Conservation (phyloP, 2,113 vertebrate species). For the Aphyosemion australe region DNA sequence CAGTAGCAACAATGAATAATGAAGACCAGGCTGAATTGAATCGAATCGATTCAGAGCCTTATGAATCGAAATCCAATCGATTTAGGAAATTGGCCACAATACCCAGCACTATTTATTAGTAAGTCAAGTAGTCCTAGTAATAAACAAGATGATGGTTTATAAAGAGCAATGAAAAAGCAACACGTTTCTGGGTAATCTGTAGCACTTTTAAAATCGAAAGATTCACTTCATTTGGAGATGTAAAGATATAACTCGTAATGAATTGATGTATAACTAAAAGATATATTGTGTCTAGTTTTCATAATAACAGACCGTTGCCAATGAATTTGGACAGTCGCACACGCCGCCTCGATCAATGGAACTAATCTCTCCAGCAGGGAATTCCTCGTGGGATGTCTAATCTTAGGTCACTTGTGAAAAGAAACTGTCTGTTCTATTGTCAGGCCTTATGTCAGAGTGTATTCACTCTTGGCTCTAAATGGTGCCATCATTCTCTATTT, state of each 20-base stretch:
- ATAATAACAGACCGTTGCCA: constrained; percentile 3
- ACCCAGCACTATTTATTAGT: too few relatives aligned
- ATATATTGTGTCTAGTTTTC: background rate
- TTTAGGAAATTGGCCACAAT: too few relatives aligned
- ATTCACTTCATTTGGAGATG: background rate
- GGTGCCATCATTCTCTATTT: constrained; percentile 63
- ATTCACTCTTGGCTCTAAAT: constrained; percentile 62
- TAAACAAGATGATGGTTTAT: background rate
- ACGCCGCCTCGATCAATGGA: constrained; percentile 25
- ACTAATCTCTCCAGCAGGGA: constrained; percentile 57
- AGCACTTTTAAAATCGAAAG: background rate
- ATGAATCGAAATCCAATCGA: too few relatives aligned
- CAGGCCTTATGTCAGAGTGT: constrained; percentile 51
- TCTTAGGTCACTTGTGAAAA: constrained; percentile 52
- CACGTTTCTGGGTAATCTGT: background rate
- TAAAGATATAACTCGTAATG: background rate
- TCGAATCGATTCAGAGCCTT: too few relatives aligned
- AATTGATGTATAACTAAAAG: background rate
- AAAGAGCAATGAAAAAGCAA: background rate
- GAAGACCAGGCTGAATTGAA: too few relatives aligned
- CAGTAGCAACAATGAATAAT: too few relatives aligned
- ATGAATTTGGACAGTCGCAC: background rate
- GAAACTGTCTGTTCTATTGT: constrained; percentile 66
- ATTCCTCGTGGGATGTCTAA: constrained; percentile 54
- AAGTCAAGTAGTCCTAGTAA: background rate